A percentile compares a stretch with the other conserved stretches of the same genome.
Evolutionary conservation across 2,797 vertebrate species (phyloP).

Genomic region (Fringilla coelebs): DNA sequence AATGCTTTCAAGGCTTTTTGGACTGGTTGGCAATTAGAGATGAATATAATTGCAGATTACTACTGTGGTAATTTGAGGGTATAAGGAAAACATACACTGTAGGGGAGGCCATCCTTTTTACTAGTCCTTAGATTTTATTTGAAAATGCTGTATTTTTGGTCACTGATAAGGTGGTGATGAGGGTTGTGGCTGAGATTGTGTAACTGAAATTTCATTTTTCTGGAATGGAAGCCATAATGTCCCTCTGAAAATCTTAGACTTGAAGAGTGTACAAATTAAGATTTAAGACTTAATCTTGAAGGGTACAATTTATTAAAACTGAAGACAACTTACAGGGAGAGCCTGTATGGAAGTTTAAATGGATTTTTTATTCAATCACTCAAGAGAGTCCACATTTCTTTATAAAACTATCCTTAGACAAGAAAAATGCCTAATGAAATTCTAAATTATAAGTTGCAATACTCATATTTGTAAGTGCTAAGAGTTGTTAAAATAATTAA

Average conservation of each 20-base stretch:
- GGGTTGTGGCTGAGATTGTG: neutral
- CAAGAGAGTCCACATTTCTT: neutral
- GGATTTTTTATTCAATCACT: neutral
- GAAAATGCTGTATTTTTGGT: neutral
- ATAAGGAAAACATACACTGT: neutral
- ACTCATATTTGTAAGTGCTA: neutral
- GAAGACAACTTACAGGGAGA: neutral
- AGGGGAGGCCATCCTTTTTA: neutral
- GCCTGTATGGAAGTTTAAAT: neutral
- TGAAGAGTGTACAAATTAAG: neutral
- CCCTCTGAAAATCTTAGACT: neutral
- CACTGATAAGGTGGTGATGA: neutral
- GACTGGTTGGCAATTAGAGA: neutral
- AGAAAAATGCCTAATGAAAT: neutral
- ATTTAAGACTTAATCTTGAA: neutral
- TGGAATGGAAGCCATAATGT: neutral
- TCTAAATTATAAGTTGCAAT: neutral
- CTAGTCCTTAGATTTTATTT: neutral
- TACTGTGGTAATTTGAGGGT: neutral
- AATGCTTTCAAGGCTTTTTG: neutral
- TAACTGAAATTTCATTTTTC: neutral
- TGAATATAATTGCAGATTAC: neutral
- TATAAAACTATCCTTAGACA: neutral
- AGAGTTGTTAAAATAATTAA: neutral
- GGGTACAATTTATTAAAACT: neutral